phyloP scores from a whole-genome alignment of 2,888 invertebrate species.

The Leucophenga maculata region DNA sequence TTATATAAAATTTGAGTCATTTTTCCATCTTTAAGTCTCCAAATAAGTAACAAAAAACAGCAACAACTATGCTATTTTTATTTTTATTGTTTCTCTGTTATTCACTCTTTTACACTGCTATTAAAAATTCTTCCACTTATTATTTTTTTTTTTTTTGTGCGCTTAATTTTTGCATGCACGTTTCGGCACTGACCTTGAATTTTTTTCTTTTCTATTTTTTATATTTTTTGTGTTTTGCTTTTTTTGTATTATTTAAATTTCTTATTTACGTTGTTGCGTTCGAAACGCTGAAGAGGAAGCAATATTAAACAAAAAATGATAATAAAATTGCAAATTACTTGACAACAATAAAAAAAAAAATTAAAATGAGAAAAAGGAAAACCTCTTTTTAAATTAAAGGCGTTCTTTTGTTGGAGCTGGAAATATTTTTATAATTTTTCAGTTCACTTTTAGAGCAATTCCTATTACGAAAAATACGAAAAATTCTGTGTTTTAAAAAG shows the following conservation, averaged over 20 bases:
- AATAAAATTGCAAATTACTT: constrained; percentile 31
- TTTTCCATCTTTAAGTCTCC: not conserved
- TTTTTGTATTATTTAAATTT: constrained; percentile 38
- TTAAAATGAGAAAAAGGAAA: too few species aligned
- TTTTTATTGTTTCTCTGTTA: constrained; percentile 32
- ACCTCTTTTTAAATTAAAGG: constrained; percentile 40
- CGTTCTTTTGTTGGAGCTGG: constrained; percentile 32
- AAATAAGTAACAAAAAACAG: too few species aligned
- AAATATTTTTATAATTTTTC: not conserved
- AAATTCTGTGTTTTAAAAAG: too few species aligned
- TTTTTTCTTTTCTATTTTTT: constrained; percentile 33
- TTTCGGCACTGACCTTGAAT: constrained; percentile 64
- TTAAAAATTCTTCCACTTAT: constrained; percentile 31
- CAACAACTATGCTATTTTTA: constrained; percentile 21
- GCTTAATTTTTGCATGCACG: constrained; percentile 66
- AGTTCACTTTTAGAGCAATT: too few species aligned
- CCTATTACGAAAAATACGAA: too few species aligned
- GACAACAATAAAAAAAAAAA: constrained; percentile 31
- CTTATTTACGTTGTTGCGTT: constrained; percentile 51
- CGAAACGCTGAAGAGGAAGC: constrained; percentile 56
- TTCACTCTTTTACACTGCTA: constrained; percentile 26
- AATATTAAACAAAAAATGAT: constrained; percentile 43
- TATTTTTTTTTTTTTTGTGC: constrained; percentile 33
- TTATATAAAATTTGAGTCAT: constrained; percentile 11
- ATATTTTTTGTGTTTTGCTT: constrained; percentile 37